Conservation (phyloP, 2,113 vertebrate species). For the Engystomops pustulosus region DNA sequence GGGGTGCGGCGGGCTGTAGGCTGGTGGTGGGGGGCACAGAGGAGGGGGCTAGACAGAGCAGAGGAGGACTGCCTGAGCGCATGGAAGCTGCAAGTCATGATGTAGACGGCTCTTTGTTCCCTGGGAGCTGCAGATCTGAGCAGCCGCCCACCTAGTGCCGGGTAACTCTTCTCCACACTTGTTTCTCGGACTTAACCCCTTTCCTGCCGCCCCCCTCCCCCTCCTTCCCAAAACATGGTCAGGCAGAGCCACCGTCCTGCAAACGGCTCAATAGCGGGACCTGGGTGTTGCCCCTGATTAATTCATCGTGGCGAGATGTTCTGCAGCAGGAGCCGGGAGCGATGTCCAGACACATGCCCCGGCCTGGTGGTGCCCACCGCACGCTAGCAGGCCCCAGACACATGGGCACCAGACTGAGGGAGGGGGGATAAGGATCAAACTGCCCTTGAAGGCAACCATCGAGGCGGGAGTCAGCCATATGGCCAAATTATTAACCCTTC, state of each 20-base stretch:
- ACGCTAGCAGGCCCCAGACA: not conserved
- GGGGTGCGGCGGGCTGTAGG: not conserved
- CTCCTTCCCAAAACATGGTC: not conserved
- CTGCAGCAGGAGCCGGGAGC: not conserved
- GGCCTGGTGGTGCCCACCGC: not conserved
- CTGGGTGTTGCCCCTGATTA: not conserved
- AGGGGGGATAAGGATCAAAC: conserved; percentile 12
- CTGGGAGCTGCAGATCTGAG: conserved; percentile 45
- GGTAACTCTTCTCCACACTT: conserved; percentile 14
- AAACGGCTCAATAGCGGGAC: not conserved
- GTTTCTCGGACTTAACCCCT: not conserved
- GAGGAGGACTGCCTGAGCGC: conserved; percentile 23
- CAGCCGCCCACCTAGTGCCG: conserved; percentile 23
- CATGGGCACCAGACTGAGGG: conserved; percentile 9
- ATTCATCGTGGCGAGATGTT: not conserved
- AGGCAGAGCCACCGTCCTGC: not conserved
- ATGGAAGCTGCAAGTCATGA: conserved; percentile 51
- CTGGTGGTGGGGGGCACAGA: not conserved
- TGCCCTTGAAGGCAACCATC: not conserved
- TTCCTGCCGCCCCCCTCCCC: not conserved
- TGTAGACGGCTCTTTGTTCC: conserved; percentile 52
- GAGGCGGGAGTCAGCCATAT: not conserved
- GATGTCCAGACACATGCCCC: not conserved
- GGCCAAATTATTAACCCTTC: not conserved
- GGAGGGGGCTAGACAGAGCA: conserved; percentile 28